Conservation (phyloP, 2,113 vertebrate genomes). For the Campylomormyrus tamandua region DNA sequence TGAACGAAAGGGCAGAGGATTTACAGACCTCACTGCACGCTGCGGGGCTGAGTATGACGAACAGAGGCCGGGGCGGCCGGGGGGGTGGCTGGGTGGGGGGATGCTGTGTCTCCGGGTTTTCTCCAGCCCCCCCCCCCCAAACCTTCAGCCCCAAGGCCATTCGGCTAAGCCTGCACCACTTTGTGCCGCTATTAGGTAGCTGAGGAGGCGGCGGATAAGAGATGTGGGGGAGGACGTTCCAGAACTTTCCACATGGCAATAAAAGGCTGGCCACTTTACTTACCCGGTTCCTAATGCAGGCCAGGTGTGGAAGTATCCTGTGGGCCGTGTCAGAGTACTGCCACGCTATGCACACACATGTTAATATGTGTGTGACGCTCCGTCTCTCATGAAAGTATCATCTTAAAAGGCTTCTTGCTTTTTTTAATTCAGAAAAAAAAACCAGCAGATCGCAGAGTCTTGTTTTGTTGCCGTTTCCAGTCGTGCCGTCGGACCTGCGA, state of each 20-base stretch:
- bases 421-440: background rate
- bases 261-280: conserved; percentile 69
- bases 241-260: conserved; percentile 65
- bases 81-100: background rate
- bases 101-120: conserved; percentile 43
- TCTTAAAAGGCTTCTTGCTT: background rate
- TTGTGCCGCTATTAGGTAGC: conserved; percentile 32
- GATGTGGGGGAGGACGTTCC: conserved; percentile 48
- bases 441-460: background rate
- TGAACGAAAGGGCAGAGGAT: background rate
- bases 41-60: background rate
- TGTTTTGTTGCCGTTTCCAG: conserved; percentile 14
- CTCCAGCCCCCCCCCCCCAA: conserved; percentile 41
- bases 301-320: conserved; percentile 44
- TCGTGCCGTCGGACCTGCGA: background rate
- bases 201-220: conserved; percentile 28
- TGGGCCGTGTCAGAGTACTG: background rate
- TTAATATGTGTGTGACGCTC: background rate
- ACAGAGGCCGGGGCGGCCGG: background rate
- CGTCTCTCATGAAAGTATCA: background rate
- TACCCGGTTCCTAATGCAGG: conserved; percentile 65
- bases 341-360: background rate
- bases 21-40: background rate
- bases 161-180: conserved; percentile 48
- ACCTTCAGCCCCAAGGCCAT: conserved; percentile 29